Percentiles rank a stretch among this genome's conserved stretches.
Conservation (phyloP, 2,888 invertebrate species). For the Pasiphila rectangulata region DNA sequence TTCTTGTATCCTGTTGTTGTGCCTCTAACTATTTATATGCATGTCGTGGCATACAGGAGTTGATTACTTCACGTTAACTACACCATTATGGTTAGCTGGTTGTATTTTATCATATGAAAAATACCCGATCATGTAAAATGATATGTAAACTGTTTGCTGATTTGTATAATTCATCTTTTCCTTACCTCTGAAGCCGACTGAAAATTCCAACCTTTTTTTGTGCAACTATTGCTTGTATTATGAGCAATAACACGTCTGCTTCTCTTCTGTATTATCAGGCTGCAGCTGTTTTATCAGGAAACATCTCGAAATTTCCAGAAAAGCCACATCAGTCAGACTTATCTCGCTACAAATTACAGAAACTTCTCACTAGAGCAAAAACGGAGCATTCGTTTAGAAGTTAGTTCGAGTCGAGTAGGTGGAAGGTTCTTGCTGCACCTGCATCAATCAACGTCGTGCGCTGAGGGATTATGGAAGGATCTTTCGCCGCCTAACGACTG, state of each 20-base stretch:
- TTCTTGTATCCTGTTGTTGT: too few relatives aligned
- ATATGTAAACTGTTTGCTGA: not conserved
- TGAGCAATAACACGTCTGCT: too few relatives aligned
- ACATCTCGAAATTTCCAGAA: conserved; percentile 15
- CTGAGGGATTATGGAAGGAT: conserved; percentile 49
- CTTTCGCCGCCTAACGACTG: conserved; percentile 37
- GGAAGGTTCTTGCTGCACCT: conserved; percentile 64
- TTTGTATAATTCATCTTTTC: too few relatives aligned
- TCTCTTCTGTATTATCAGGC: not conserved
- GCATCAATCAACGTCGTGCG: conserved; percentile 74
- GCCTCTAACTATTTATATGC: too few relatives aligned
- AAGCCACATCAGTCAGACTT: conserved; percentile 25
- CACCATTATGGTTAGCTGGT: too few relatives aligned
- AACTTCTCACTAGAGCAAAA: conserved; percentile 18
- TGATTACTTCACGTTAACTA: too few relatives aligned
- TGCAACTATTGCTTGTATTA: conserved; percentile 30
- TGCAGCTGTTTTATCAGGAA: not conserved
- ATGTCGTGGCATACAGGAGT: too few relatives aligned
- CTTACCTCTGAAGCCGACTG: not conserved
- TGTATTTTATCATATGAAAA: too few relatives aligned
- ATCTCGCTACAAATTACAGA: conserved; percentile 17
- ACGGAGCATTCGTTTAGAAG: conserved; percentile 26
- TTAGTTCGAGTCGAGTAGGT: conserved; percentile 28
- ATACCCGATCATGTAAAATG: too few relatives aligned
- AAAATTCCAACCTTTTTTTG: conserved; percentile 23